Conservation (phyloP, 2,888 invertebrate species). For the Orthosia incerta region DNA sequence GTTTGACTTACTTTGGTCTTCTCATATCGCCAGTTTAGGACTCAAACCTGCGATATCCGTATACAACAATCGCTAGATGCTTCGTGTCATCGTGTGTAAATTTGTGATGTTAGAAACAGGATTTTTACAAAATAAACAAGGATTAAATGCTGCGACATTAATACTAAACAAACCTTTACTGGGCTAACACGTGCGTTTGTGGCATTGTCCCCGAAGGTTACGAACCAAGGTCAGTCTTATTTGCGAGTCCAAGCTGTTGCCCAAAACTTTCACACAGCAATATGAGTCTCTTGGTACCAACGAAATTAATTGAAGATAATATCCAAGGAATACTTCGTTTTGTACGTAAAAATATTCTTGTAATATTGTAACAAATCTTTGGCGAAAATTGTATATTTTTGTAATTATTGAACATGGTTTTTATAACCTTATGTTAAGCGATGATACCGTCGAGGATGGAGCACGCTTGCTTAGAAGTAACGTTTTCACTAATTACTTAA, state of each 20-base stretch:
- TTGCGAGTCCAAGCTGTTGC: slow-evolving; percentile 44
- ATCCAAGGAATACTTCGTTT: neutral
- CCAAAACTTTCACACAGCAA: slow-evolving; percentile 23
- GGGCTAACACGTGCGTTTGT: neutral
- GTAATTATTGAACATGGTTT: neutral
- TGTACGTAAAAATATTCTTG: neutral
- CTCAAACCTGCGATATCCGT: too few species aligned
- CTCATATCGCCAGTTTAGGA: too few species aligned
- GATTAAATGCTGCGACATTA: neutral
- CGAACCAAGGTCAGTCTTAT: slow-evolving; percentile 18
- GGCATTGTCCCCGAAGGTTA: slow-evolving; percentile 16
- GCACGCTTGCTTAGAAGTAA: too few species aligned
- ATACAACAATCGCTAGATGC: too few species aligned
- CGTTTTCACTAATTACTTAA: too few species aligned
- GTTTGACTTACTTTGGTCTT: too few species aligned
- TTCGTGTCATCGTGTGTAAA: too few species aligned
- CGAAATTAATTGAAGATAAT: slow-evolving; percentile 31
- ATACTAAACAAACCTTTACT: slow-evolving; percentile 1
- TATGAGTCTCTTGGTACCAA: slow-evolving; percentile 7
- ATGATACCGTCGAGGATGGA: too few species aligned
- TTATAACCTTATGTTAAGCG: too few species aligned
- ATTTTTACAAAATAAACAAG: neutral
- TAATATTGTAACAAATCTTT: neutral
- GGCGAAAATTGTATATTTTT: neutral
- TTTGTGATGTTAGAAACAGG: too few species aligned